Percentiles rank a stretch among this genome's conserved stretches.
Conservation (phyloP, 2,797 vertebrate genomes). For the Oryzias dopingdopingensis region DNA sequence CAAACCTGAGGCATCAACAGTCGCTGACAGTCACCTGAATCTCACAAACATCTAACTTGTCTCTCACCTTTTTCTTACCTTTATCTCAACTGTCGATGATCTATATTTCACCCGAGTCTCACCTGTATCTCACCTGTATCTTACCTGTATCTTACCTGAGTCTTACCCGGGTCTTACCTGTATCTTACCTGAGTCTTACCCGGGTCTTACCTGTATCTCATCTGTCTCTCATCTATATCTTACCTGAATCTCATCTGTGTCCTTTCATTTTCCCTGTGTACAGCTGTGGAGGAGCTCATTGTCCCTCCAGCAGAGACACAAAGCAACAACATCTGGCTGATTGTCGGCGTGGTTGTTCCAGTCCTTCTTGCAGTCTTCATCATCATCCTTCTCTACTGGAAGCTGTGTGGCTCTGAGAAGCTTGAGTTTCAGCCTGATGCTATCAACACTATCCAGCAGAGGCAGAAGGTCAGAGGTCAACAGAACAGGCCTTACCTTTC, state of each 20-base stretch:
- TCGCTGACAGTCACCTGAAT: too few relatives aligned
- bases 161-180: not conserved
- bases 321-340: constrained; percentile 91
- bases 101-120: not conserved
- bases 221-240: not conserved
- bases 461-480: constrained; percentile 87
- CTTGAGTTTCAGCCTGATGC: constrained; percentile 96
- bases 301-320: constrained; percentile 84
- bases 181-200: not conserved
- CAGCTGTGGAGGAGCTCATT: constrained; percentile 87
- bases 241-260: not conserved
- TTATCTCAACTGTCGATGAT: not conserved
- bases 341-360: constrained; percentile 90
- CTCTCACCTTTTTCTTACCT: too few relatives aligned
- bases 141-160: not conserved
- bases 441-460: constrained; percentile 92
- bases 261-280: not conserved
- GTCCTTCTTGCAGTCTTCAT: constrained; percentile 90
- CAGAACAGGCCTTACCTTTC: not conserved
- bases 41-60: too few relatives aligned
- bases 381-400: constrained; percentile 95
- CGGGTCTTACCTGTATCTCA: not conserved
- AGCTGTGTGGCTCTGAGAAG: constrained; percentile 94
- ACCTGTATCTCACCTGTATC: not conserved
- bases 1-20: too few relatives aligned